A percentile compares a stretch with the other conserved stretches of the same genome.
Conservation (phyloP, 2,888 invertebrate species). For the Troilus luridus region DNA sequence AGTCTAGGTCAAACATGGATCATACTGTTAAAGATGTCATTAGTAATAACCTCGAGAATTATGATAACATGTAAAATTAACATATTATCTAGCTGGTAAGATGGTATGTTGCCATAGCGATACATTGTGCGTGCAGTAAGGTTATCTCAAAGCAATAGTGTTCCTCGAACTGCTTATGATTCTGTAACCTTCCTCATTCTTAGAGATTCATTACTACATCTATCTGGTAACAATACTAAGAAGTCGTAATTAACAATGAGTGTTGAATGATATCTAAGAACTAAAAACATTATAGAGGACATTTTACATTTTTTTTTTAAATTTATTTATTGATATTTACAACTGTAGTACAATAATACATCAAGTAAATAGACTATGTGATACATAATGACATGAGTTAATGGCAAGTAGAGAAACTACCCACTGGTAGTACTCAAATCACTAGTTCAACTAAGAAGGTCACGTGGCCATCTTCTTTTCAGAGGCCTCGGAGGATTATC, state of each 20-base stretch:
- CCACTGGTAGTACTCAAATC: no score
- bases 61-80: background rate
- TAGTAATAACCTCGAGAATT: background rate
- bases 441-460: no score
- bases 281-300: background rate
- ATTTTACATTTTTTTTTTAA: no score
- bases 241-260: background rate
- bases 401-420: no score
- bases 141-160: background rate
- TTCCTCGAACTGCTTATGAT: background rate
- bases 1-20: background rate
- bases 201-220: background rate
- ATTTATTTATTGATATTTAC: no score
- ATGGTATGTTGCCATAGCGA: background rate
- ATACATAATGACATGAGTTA: no score
- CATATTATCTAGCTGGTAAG: background rate
- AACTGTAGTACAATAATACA: no score
- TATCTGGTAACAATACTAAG: background rate
- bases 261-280: background rate
- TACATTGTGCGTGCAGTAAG: background rate
- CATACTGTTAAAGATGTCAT: background rate
- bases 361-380: no score
- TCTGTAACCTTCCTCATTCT: constrained; percentile 1
- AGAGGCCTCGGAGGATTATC: no score
- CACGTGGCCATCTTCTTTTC: no score